phyloP scores from a whole-genome alignment of 92 coral and sea anemone genomes.

The Paramuricea clavata region DNA sequence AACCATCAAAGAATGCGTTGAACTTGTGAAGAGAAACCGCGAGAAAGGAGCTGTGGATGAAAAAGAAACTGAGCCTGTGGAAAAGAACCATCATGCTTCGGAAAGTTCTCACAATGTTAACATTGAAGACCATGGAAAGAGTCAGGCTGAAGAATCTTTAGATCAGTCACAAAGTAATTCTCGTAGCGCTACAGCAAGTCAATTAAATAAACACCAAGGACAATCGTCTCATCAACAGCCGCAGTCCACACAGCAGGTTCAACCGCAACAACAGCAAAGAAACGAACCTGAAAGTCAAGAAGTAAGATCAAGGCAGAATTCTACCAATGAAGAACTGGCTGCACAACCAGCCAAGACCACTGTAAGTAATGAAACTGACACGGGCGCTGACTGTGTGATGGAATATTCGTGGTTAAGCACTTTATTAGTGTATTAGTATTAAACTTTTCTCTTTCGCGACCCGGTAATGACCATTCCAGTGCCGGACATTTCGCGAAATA shows the following conservation, averaged over 20 bases:
- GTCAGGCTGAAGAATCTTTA: conserved; percentile 57
- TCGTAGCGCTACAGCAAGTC: conserved; percentile 48
- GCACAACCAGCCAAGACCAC: background rate
- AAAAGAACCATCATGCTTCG: conserved; percentile 4
- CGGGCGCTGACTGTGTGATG: background rate
- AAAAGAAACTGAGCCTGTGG: conserved; percentile 62
- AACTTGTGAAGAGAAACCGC: conserved; percentile 77
- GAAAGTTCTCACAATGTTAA: background rate
- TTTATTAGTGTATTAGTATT: too few relatives aligned
- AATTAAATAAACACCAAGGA: conserved; percentile 27
- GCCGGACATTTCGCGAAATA: too few relatives aligned
- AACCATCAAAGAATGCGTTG: conserved; percentile 86
- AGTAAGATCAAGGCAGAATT: conserved; percentile 35
- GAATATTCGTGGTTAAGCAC: too few relatives aligned
- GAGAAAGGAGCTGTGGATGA: conserved; percentile 77
- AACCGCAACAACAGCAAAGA: conserved; percentile 14
- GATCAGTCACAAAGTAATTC: conserved; percentile 63
- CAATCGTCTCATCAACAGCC: background rate
- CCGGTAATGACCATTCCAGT: too few relatives aligned
- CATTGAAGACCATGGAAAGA: conserved; percentile 26
- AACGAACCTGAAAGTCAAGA: conserved; percentile 34
- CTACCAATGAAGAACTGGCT: conserved; percentile 31
- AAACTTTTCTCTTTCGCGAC: too few relatives aligned
- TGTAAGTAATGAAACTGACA: background rate
- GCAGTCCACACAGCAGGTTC: conserved; percentile 17